Percentiles rank a stretch among this genome's conserved stretches.
Conservation (phyloP, 2,888 invertebrate species). For the Galerucella nymphaeae region DNA sequence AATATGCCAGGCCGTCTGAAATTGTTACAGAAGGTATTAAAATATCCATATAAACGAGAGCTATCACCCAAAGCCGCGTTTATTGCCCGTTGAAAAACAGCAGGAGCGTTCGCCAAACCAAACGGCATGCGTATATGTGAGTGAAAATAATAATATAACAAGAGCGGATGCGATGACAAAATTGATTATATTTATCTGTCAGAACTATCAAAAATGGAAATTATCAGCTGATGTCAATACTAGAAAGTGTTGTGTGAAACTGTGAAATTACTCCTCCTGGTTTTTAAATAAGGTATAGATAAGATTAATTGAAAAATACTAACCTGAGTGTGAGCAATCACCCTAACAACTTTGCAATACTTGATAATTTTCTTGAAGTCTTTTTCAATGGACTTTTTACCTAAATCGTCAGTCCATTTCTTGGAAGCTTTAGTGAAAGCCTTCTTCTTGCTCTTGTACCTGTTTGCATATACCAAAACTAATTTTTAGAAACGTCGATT, state of each 20-base stretch:
- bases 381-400: slow-evolving; percentile 95
- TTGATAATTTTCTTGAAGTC: slow-evolving; percentile 98
- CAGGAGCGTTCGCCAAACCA: too few species aligned
- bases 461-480: slow-evolving; percentile 61
- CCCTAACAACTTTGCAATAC: slow-evolving; percentile 96
- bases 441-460: slow-evolving; percentile 99
- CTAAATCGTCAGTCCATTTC: slow-evolving; percentile 98
- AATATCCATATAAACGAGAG: slow-evolving; percentile 49
- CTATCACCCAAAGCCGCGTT: slow-evolving; percentile 33
- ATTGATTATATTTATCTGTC: too few species aligned
- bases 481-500: neutral
- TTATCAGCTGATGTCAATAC: too few species aligned
- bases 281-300: too few species aligned
- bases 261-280: too few species aligned
- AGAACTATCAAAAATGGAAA: too few species aligned
- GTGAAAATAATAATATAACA: too few species aligned
- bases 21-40: slow-evolving; percentile 45
- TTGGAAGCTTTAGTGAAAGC: slow-evolving; percentile 98
- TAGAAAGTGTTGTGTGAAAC: too few species aligned
- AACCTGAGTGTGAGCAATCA: slow-evolving; percentile 98
- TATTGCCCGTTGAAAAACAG: too few species aligned
- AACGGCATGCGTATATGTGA: too few species aligned
- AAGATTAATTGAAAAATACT: slow-evolving; percentile 48
- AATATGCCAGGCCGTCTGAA: slow-evolving; percentile 35
- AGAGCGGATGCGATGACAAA: too few species aligned